These are phyloP conservation scores for Rhea americana DNA, from an alignment of 2,113 vertebrate species.

Conservation along the genomic window DNA sequence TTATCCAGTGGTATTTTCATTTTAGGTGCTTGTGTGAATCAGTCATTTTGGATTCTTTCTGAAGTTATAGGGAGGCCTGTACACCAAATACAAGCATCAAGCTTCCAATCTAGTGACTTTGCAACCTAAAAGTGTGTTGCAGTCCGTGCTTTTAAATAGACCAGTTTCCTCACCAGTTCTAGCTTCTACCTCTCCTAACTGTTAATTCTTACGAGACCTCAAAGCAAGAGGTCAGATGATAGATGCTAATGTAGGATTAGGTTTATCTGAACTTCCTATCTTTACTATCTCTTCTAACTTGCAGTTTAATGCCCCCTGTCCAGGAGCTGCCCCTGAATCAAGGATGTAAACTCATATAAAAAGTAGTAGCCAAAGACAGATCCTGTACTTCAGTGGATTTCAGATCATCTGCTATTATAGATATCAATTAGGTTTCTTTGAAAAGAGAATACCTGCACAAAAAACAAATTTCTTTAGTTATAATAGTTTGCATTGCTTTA, in stretches of 20 bases:
- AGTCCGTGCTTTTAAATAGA: not conserved
- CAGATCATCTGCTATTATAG: not conserved
- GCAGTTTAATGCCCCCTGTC: not conserved
- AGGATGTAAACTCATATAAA: not conserved
- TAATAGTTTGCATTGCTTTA: not conserved
- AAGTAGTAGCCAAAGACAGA: not conserved
- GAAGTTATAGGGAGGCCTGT: not conserved
- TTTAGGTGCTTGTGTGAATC: not conserved
- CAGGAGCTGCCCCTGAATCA: not conserved
- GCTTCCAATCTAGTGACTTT: not conserved
- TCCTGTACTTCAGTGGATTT: not conserved
- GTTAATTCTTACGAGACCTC: not conserved
- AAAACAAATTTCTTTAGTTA: not conserved
- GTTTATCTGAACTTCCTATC: not conserved
- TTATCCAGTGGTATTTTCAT: not conserved
- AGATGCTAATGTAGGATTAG: not conserved
- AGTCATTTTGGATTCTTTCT: not conserved
- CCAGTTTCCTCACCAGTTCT: not conserved
- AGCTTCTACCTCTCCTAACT: not conserved
- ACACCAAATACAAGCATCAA: not conserved
- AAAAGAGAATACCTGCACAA: not conserved
- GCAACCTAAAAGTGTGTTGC: not conserved
- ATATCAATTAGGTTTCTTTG: not conserved
- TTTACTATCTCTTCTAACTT: not conserved
- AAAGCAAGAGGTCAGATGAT: not conserved